Percentiles rank a stretch among this genome's conserved stretches.
Evolutionary conservation across 2,113 vertebrate species (phyloP).

Genomic region (Leucopsar rothschildi): DNA sequence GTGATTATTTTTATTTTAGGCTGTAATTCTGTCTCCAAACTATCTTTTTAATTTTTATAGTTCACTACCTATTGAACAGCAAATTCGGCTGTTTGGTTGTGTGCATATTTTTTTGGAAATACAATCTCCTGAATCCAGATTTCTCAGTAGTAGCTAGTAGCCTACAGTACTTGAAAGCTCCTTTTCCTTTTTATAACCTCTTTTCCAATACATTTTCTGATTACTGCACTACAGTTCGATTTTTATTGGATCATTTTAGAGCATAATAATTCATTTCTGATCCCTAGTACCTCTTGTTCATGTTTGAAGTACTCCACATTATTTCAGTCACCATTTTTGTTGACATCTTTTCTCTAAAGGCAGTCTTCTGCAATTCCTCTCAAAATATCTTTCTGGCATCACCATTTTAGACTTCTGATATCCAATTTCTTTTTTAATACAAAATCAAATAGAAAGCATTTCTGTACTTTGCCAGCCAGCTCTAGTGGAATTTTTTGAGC

Average conservation of each 20-base stretch:
- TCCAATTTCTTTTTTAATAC: conserved; percentile 45
- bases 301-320: conserved; percentile 31
- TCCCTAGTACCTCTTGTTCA: conserved; percentile 26
- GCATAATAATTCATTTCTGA: conserved; percentile 59
- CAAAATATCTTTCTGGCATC: background rate
- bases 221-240: conserved; percentile 43
- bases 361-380: background rate
- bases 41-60: conserved; percentile 48
- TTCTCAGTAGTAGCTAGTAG: conserved; percentile 28
- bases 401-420: conserved; percentile 4
- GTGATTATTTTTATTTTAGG: conserved; percentile 64
- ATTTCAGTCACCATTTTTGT: conserved; percentile 53
- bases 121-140: background rate
- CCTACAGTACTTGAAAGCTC: conserved; percentile 25
- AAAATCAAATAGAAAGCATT: conserved; percentile 26
- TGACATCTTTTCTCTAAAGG: conserved; percentile 42
- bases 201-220: conserved; percentile 50
- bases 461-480: background rate
- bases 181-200: conserved; percentile 51
- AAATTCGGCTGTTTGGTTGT: background rate
- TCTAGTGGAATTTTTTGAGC: background rate
- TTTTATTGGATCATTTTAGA: conserved; percentile 65
- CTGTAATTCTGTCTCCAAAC: conserved; percentile 7
- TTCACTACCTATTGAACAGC: conserved; percentile 41
- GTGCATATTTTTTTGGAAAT: conserved; percentile 7